Conservation (phyloP, 2,888 invertebrate genomes). For the Steinernema scapterisci region DNA sequence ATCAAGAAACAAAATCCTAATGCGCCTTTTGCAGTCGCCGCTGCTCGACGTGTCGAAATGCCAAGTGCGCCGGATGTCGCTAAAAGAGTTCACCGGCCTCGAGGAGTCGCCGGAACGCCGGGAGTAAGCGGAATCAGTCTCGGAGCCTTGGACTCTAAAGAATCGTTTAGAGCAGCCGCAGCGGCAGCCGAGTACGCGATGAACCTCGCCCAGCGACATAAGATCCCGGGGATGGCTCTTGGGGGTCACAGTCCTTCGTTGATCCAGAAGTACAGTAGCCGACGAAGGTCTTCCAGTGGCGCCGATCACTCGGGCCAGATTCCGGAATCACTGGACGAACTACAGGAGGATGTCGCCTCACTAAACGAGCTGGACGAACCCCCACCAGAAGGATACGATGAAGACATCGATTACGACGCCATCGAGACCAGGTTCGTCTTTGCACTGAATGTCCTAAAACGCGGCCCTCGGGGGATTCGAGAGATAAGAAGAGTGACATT, state of each 20-base stretch:
- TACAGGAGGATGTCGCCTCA: conserved; percentile 5
- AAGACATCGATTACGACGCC: conserved; percentile 4
- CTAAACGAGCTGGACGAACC: background rate
- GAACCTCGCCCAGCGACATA: conserved; percentile 8
- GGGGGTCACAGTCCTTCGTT: conserved; percentile 6
- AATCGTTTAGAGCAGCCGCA: background rate
- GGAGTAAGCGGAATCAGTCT: background rate
- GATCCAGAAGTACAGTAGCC: conserved; percentile 17
- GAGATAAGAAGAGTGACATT: background rate
- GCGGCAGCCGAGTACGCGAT: background rate
- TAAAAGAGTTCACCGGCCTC: conserved; percentile 61
- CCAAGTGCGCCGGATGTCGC: conserved; percentile 56
- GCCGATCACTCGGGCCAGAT: conserved; percentile 9
- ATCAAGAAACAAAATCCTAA: background rate
- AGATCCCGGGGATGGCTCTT: background rate
- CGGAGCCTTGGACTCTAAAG: background rate
- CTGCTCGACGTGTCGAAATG: conserved; percentile 27
- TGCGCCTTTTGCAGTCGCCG: conserved; percentile 8
- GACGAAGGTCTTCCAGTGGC: background rate
- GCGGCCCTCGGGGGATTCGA: background rate
- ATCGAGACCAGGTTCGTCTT: conserved; percentile 10
- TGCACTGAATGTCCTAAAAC: background rate
- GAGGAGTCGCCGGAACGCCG: conserved; percentile 39
- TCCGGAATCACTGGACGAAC: background rate
- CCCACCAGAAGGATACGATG: background rate